Percentiles rank a stretch among this genome's conserved stretches.
Evolutionary conservation across 2,797 vertebrate genomes (phyloP).

Genomic region (Chloroceryle inda): DNA sequence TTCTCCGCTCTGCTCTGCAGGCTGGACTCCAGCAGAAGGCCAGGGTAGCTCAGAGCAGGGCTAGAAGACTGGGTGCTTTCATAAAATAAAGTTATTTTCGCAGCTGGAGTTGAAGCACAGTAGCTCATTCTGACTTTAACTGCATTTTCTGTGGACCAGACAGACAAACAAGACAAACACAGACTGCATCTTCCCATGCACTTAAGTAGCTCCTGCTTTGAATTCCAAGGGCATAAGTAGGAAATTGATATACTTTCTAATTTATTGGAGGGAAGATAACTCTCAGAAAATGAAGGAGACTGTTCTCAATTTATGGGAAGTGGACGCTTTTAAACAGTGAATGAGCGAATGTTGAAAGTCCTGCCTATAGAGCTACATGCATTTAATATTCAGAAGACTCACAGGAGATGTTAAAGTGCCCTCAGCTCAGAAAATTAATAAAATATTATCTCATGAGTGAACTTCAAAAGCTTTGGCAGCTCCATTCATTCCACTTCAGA

Average conservation of each 20-base stretch:
- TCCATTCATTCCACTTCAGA: slow-evolving; percentile 74
- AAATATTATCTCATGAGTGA: slow-evolving; percentile 72
- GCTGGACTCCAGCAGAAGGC: not conserved
- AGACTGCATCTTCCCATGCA: not conserved
- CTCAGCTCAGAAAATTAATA: slow-evolving; percentile 72
- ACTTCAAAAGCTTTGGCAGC: slow-evolving; percentile 75
- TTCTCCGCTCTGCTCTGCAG: not conserved
- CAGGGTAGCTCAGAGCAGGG: not conserved
- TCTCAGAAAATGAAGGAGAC: slow-evolving; percentile 53
- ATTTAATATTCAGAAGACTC: slow-evolving; percentile 62
- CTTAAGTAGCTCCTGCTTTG: slow-evolving; percentile 31
- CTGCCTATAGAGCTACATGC: slow-evolving; percentile 30
- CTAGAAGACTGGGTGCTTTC: slow-evolving; percentile 26
- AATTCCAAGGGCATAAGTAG: slow-evolving; percentile 41
- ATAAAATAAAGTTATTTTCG: not conserved
- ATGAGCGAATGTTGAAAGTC: slow-evolving; percentile 46
- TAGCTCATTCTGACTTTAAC: slow-evolving; percentile 20
- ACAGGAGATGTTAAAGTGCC: slow-evolving; percentile 66
- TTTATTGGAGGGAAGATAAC: slow-evolving; percentile 68
- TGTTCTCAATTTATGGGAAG: slow-evolving; percentile 58
- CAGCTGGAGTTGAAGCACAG: not conserved
- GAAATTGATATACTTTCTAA: slow-evolving; percentile 72
- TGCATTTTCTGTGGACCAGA: not conserved
- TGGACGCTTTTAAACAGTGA: slow-evolving; percentile 16
- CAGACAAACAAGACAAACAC: slow-evolving; percentile 15